Evolutionary conservation across 2,113 vertebrate genomes (phyloP).

Genomic region (Tupaia chinensis): DNA sequence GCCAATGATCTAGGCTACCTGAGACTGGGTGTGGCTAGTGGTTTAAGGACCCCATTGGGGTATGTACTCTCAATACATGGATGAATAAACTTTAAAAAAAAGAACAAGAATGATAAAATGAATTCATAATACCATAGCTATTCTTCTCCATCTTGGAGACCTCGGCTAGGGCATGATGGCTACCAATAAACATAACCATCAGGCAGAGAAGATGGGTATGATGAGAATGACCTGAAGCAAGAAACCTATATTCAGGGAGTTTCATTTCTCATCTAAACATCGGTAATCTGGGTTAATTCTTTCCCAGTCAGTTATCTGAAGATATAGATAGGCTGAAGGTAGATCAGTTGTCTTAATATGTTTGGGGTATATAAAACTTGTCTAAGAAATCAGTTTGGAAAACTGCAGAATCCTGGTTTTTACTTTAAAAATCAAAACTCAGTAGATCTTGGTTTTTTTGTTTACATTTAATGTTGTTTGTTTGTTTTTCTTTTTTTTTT

Average conservation of each 20-base stretch:
- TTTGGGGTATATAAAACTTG: not conserved
- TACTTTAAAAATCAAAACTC: not conserved
- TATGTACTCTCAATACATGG: too few species aligned
- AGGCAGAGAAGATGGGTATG: not conserved
- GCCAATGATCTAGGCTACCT: too few species aligned
- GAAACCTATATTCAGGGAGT: not conserved
- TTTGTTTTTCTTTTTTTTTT: too few species aligned
- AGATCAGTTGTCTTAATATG: not conserved
- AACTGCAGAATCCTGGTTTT: not conserved
- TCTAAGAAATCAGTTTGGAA: not conserved
- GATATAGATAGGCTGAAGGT: not conserved
- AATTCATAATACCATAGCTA: not conserved
- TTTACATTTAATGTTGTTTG: too few species aligned
- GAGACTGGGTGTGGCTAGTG: too few species aligned
- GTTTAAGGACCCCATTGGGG: too few species aligned
- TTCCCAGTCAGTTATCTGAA: slow-evolving; percentile 2
- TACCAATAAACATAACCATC: not conserved
- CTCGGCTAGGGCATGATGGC: not conserved
- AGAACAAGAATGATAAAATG: not conserved
- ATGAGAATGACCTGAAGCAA: not conserved
- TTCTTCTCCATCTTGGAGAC: not conserved
- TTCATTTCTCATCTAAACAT: slow-evolving; percentile 30
- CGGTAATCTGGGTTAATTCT: not conserved
- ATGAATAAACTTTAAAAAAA: too few species aligned
- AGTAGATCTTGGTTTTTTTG: not conserved